Percentiles rank a stretch among this genome's conserved stretches.
Evolutionary conservation across 1,140 invertebrate species (phyloP).

Genomic region (Pinna nobilis): DNA sequence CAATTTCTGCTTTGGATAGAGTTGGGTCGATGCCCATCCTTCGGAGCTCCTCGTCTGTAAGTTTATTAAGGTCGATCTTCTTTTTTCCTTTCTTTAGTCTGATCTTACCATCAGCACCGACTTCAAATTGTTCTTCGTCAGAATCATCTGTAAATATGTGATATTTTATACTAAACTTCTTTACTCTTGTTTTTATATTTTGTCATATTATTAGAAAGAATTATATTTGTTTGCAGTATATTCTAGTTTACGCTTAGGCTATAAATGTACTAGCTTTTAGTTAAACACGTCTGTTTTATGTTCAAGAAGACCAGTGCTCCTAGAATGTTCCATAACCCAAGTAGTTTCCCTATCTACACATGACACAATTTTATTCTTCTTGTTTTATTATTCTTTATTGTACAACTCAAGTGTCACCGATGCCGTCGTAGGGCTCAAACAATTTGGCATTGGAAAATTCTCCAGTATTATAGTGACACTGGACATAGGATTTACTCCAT

Average conservation of each 20-base stretch:
- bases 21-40: conserved; percentile 70
- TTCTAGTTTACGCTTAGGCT: not conserved
- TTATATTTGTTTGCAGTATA: not conserved
- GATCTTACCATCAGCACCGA: conserved; percentile 66
- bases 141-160: conserved; percentile 37
- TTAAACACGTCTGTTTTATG: no score
- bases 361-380: no score
- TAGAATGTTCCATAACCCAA: no score
- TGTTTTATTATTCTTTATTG: no score
- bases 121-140: conserved; percentile 72
- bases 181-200: not conserved
- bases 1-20: conserved; percentile 70
- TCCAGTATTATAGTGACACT: no score
- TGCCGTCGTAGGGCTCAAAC: no score
- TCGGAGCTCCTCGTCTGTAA: conserved; percentile 68
- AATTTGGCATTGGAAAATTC: no score
- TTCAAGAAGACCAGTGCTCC: no score
- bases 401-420: no score
- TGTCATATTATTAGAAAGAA: not conserved
- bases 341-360: no score
- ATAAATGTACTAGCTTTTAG: no score
- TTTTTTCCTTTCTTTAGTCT: conserved; percentile 69
- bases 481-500: no score
- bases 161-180: not conserved
- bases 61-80: conserved; percentile 71